Conservation (phyloP, 2,113 vertebrate genomes). For the Naja naja region DNA sequence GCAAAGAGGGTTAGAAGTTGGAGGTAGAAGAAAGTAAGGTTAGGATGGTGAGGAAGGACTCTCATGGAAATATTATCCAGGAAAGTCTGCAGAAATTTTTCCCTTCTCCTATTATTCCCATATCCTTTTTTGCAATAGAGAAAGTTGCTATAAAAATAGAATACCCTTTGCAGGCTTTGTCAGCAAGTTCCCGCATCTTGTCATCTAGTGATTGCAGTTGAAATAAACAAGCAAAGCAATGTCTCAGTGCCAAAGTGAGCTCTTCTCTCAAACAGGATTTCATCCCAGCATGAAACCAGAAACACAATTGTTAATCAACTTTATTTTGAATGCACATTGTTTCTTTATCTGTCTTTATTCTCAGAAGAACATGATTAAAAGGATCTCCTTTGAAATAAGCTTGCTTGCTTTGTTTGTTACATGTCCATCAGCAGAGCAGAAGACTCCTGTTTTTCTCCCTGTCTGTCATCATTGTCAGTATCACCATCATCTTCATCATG, state of each 20-base stretch:
- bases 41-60: background rate
- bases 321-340: background rate
- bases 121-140: background rate
- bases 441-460: background rate
- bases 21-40: background rate
- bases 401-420: background rate
- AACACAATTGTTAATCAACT: background rate
- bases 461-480: conserved; percentile 5
- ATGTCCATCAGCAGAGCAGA: conserved; percentile 18
- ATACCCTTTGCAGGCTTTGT: background rate
- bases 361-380: background rate
- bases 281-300: background rate
- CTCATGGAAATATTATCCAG: background rate
- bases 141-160: background rate
- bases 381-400: background rate
- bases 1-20: background rate
- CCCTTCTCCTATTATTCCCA: background rate
- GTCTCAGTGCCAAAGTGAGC: background rate
- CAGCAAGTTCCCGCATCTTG: background rate
- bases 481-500: background rate
- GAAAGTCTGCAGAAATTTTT: background rate
- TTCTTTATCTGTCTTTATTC: background rate
- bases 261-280: background rate
- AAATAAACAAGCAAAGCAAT: background rate
- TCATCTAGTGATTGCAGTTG: background rate